Conservation (phyloP, 2,113 vertebrate genomes). For the Rana temporaria region DNA sequence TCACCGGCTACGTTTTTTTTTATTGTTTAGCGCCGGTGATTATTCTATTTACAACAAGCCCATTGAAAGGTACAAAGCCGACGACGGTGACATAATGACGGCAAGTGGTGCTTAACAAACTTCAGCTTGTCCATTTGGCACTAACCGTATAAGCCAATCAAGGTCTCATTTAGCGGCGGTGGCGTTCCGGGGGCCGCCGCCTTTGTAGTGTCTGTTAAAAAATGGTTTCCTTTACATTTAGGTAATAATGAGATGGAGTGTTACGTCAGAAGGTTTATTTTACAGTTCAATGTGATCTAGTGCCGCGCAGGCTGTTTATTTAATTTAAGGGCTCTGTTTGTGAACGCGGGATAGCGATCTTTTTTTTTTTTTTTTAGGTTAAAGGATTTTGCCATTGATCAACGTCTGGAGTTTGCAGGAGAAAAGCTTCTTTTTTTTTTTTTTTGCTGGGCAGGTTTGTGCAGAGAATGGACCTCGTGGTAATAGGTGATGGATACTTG, state of each 20-base stretch:
- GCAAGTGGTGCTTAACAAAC: slow-evolving; percentile 45
- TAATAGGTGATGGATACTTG: neutral
- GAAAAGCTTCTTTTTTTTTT: neutral
- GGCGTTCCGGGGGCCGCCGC: neutral
- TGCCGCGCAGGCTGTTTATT: slow-evolving; percentile 38
- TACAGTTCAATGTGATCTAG: slow-evolving; percentile 43
- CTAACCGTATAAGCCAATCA: slow-evolving; percentile 21
- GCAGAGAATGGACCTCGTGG: neutral
- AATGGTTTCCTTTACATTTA: slow-evolving; percentile 23
- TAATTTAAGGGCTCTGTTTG: slow-evolving; percentile 46
- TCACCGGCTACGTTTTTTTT: neutral
- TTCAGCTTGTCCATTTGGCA: slow-evolving; percentile 25
- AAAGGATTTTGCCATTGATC: slow-evolving; percentile 36
- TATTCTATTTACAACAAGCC: neutral
- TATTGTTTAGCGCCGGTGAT: neutral
- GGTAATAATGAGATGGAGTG: slow-evolving; percentile 21
- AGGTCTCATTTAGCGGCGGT: neutral
- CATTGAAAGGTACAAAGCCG: neutral
- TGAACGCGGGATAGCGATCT: slow-evolving; percentile 10
- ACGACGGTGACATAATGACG: neutral
- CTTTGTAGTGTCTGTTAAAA: slow-evolving; percentile 44
- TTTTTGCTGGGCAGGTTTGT: neutral
- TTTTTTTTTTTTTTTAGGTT: neutral
- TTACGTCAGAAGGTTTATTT: slow-evolving; percentile 42
- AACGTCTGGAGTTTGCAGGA: slow-evolving; percentile 6